These are phyloP conservation scores for Antheraea pernyi DNA, from an alignment of 1,140 invertebrate genomes.

Conservation along the genomic window DNA sequence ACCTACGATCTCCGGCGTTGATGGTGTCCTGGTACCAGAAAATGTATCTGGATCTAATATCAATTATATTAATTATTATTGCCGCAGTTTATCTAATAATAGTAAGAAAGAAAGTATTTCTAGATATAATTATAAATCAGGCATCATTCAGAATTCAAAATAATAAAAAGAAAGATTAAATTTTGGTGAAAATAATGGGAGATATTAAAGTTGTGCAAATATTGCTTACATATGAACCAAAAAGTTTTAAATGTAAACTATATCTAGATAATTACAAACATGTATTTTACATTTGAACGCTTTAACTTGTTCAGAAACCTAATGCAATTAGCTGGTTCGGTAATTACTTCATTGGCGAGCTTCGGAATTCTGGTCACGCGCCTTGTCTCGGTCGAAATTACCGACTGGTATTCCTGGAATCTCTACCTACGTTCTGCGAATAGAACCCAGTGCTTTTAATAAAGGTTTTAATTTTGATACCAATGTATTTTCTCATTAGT, in stretches of 20 bases:
- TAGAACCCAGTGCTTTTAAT: background rate
- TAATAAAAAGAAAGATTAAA: background rate
- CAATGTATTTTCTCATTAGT: background rate
- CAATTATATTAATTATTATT: background rate
- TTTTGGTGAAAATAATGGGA: too few species aligned
- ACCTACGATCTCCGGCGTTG: background rate
- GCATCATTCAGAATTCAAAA: background rate
- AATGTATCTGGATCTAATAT: background rate
- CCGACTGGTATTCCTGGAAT: constrained; percentile 8
- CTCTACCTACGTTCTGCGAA: constrained; percentile 10
- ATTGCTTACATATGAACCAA: background rate
- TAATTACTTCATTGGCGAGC: constrained; percentile 14
- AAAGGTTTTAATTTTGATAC: background rate
- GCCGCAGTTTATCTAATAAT: background rate
- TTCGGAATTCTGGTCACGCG: constrained; percentile 10
- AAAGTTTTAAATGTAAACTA: constrained; percentile 3
- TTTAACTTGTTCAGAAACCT: background rate
- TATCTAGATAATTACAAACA: background rate
- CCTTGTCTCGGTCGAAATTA: constrained; percentile 1
- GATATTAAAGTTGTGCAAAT: too few species aligned
- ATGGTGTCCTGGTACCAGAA: background rate
- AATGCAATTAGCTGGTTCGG: constrained; percentile 12
- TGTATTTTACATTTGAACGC: background rate
- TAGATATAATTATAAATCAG: background rate
- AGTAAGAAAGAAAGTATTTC: background rate